Percentiles rank a stretch among this genome's conserved stretches.
Conservation (phyloP, 2,113 vertebrate species). For the Cyanoramphus novaezelandiae region DNA sequence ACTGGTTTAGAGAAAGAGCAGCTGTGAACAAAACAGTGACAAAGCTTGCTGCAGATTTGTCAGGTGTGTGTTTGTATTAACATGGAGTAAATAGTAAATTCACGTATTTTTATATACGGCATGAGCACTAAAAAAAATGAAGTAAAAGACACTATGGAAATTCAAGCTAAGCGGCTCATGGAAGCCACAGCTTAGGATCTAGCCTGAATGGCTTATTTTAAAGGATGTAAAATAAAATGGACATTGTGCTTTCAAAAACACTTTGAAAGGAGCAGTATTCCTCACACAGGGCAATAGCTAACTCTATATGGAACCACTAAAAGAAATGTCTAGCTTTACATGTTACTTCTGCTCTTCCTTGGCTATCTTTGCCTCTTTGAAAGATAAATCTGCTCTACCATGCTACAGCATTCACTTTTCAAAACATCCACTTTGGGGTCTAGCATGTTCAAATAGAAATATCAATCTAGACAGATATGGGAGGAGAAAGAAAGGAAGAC, state of each 20-base stretch:
- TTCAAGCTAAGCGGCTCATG: not conserved
- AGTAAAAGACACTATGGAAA: not conserved
- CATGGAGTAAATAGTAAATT: not conserved
- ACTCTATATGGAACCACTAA: not conserved
- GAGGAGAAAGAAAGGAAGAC: not conserved
- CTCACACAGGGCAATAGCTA: not conserved
- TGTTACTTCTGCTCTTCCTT: not conserved
- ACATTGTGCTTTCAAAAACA: not conserved
- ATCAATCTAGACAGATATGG: not conserved
- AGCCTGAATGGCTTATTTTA: not conserved
- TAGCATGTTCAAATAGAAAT: constrained; percentile 2
- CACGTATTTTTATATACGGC: not conserved
- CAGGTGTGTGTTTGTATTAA: not conserved
- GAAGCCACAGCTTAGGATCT: not conserved
- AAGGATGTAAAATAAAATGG: not conserved
- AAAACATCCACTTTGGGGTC: not conserved
- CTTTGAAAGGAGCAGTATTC: not conserved
- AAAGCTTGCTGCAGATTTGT: not conserved
- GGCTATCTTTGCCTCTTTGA: not conserved
- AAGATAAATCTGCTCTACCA: not conserved
- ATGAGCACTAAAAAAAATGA: not conserved
- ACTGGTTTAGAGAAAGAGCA: not conserved
- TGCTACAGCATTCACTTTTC: not conserved
- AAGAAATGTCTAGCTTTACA: not conserved
- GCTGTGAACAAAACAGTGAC: not conserved